Evolutionary conservation across 2,888 invertebrate species (phyloP).

Genomic region (Idaea aversata): DNA sequence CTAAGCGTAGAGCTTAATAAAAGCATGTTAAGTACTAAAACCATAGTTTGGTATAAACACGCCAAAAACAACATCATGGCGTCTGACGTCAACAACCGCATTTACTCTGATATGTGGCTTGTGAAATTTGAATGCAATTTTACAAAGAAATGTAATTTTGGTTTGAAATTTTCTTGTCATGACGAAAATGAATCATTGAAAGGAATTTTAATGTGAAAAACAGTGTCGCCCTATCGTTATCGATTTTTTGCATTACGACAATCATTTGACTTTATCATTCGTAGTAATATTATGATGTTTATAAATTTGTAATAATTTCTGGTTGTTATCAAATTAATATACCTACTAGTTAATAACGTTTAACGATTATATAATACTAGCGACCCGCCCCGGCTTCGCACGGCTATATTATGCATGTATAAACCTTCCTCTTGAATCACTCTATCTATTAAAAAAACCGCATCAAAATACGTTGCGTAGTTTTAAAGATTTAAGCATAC

Average conservation of each 20-base stretch:
- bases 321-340: neutral
- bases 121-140: neutral
- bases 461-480: no score
- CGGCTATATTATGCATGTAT: no score
- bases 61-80: neutral
- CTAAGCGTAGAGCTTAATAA: neutral
- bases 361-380: neutral
- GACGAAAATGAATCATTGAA: neutral
- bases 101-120: neutral
- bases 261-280: no score
- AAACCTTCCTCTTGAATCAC: no score
- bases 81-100: neutral
- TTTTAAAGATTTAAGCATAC: no score
- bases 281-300: no score
- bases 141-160: neutral
- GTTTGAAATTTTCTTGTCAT: neutral
- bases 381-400: no score
- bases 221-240: no score
- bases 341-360: neutral
- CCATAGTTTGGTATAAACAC: neutral
- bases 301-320: no score
- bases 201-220: neutral
- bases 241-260: no score
- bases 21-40: neutral
- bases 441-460: no score